Conservation (phyloP, 2,113 vertebrate genomes). For the Ptilorrhoa leucosticta region DNA sequence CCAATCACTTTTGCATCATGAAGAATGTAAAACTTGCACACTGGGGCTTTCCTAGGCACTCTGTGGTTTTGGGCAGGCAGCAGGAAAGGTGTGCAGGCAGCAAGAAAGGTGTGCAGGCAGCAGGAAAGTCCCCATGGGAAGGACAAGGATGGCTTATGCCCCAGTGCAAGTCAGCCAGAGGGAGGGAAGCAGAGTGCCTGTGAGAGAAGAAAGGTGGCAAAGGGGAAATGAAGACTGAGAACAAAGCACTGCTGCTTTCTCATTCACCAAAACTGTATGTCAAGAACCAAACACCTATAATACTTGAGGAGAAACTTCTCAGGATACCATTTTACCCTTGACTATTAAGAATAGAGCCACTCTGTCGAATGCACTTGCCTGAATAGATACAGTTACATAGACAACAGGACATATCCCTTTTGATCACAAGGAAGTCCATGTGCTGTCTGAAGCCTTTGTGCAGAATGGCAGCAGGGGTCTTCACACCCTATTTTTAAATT, state of each 20-base stretch:
- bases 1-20: not conserved
- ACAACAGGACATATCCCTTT: not conserved
- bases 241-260: not conserved
- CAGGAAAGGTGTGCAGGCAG: not conserved
- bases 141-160: not conserved
- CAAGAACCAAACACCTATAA: not conserved
- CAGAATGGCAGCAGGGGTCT: not conserved
- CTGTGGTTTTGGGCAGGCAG: not conserved
- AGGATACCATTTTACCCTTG: not conserved
- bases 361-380: not conserved
- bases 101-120: not conserved
- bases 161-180: not conserved
- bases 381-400: not conserved
- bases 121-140: not conserved
- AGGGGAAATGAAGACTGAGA: not conserved
- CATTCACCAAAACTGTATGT: not conserved
- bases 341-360: not conserved
- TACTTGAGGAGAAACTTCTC: not conserved
- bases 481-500: not conserved
- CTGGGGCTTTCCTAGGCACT: not conserved
- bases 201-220: not conserved
- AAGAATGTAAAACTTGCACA: not conserved
- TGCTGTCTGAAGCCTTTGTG: not conserved
- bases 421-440: not conserved
- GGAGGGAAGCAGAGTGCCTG: not conserved